Evolutionary conservation across 2,113 vertebrate genomes (phyloP).

Genomic region (Accipiter virgatus): DNA sequence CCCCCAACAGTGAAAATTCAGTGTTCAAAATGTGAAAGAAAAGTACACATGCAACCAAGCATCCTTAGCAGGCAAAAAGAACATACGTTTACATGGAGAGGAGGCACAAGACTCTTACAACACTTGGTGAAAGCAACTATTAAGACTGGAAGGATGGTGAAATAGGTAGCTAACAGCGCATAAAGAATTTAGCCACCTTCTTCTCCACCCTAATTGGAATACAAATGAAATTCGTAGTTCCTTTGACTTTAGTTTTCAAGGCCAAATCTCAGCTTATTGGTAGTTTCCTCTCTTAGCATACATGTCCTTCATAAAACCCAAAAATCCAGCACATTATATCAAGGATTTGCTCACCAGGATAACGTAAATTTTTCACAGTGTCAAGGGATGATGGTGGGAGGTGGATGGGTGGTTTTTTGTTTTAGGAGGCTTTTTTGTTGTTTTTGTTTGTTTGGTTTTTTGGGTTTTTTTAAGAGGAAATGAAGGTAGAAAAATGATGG

Average conservation of each 20-base stretch:
- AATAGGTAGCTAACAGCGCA: background rate
- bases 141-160: background rate
- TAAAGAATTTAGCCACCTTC: background rate
- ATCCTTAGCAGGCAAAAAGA: background rate
- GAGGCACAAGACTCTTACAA: background rate
- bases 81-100: background rate
- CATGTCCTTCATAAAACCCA: background rate
- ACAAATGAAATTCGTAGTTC: background rate
- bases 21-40: background rate
- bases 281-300: background rate
- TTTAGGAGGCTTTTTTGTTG: background rate
- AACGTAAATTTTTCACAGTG: background rate
- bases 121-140: background rate
- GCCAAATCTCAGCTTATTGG: background rate
- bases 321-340: background rate
- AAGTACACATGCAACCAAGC: background rate
- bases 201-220: background rate
- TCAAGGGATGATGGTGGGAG: too few species aligned
- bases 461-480: background rate
- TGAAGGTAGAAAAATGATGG: background rate
- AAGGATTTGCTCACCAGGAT: background rate
- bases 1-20: background rate
- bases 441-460: too few species aligned
- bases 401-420: background rate
- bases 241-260: background rate